Evolutionary conservation across 2,888 invertebrate species (phyloP).

Genomic region (Caenorhabditis uteleia): DNA sequence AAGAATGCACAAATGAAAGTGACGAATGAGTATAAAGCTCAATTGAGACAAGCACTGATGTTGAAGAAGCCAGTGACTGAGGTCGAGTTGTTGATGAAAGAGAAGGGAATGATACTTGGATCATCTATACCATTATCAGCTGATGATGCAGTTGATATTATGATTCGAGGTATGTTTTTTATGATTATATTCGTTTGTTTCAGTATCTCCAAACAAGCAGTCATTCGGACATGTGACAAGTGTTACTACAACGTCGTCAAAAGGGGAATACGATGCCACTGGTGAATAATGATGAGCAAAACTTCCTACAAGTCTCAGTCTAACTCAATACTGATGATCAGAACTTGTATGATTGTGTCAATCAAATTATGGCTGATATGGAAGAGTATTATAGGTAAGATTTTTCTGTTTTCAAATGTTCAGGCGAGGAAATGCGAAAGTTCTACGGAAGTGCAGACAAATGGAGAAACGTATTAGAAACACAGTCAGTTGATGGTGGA

Average conservation of each 20-base stretch:
- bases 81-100: slow-evolving; percentile 17
- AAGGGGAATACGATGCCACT: slow-evolving; percentile 9
- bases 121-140: slow-evolving; percentile 10
- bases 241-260: slow-evolving; percentile 7
- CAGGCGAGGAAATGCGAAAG: no score
- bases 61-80: slow-evolving; percentile 13
- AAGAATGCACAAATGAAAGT: no score
- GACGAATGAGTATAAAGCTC: no score
- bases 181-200: neutral
- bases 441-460: no score
- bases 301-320: slow-evolving; percentile 24
- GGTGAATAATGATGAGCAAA: slow-evolving; percentile 28
- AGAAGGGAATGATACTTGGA: slow-evolving; percentile 16
- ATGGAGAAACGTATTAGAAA: no score
- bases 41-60: slow-evolving; percentile 25
- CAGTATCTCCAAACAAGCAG: slow-evolving; percentile 13
- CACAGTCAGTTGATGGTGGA: no score
- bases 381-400: no score
- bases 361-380: no score
- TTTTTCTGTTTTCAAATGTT: no score
- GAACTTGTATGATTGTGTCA: no score
- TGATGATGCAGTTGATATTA: slow-evolving; percentile 25
- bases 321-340: slow-evolving; percentile 11
- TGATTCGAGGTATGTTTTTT: slow-evolving; percentile 13
- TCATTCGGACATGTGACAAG: slow-evolving; percentile 28